A percentile compares a stretch with the other conserved stretches of the same genome.
Evolutionary conservation across 2,888 invertebrate genomes (phyloP).

Genomic region (Pediacus dermestoides): DNA sequence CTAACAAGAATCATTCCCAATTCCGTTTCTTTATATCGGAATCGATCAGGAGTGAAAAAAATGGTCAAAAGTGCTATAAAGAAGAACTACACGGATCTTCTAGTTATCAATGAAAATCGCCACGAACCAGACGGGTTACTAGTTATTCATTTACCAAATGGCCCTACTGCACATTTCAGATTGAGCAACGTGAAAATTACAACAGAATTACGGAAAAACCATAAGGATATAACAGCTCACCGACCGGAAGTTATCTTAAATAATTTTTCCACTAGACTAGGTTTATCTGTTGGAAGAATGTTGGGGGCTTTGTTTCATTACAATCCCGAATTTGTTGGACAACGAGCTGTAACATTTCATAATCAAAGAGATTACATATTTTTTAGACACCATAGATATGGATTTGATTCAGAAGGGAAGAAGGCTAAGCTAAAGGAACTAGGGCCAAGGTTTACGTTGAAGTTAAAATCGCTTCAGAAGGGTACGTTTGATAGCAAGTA

Average conservation of each 20-base stretch:
- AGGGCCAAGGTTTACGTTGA: constrained; percentile 96
- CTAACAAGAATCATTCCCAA: constrained; percentile 89
- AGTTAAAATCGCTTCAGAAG: constrained; percentile 87
- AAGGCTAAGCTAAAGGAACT: constrained; percentile 79
- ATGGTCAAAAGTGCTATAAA: constrained; percentile 82
- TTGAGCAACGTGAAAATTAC: constrained; percentile 89
- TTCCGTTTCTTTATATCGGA: constrained; percentile 80
- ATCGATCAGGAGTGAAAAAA: constrained; percentile 87
- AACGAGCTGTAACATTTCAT: constrained; percentile 94
- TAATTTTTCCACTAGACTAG: constrained; percentile 93
- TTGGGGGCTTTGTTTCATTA: constrained; percentile 92
- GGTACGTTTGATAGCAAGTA: constrained; percentile 96
- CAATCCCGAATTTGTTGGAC: constrained; percentile 90
- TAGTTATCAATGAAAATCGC: constrained; percentile 92
- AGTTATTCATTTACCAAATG: constrained; percentile 90
- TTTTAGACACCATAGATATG: constrained; percentile 95
- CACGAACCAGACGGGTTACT: constrained; percentile 90
- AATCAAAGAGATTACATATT: constrained; percentile 99
- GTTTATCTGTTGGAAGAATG: constrained; percentile 87
- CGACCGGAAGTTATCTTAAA: constrained; percentile 94
- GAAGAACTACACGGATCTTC: constrained; percentile 79
- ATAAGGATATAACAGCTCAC: constrained; percentile 79
- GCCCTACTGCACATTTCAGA: constrained; percentile 95
- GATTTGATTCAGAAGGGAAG: constrained; percentile 78
- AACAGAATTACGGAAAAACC: constrained; percentile 73